Conservation (phyloP, 2,797 vertebrate species). For the Sebastes minor region DNA sequence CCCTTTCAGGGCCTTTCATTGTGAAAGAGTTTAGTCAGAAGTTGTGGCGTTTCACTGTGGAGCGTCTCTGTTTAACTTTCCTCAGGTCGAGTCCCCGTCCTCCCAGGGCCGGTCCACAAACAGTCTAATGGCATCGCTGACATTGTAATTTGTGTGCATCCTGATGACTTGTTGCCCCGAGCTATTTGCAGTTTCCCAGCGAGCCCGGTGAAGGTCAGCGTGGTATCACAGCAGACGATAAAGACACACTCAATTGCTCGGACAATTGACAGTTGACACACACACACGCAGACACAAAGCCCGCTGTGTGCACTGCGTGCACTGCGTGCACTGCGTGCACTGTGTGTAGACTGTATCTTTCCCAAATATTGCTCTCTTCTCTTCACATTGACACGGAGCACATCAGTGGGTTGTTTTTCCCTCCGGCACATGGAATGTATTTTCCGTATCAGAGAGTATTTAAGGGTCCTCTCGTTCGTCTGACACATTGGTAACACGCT, state of each 20-base stretch:
- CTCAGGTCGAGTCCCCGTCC: conserved; percentile 39
- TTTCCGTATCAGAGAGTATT: conserved; percentile 16
- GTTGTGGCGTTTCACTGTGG: conserved; percentile 9
- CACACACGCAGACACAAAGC: background rate
- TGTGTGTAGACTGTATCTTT: background rate
- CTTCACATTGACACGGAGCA: background rate
- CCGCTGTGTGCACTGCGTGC: background rate
- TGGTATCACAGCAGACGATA: conserved; percentile 47
- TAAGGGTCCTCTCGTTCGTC: conserved; percentile 16
- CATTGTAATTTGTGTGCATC: conserved; percentile 67
- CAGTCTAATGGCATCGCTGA: conserved; percentile 44
- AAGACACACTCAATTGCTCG: conserved; percentile 52
- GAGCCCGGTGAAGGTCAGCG: conserved; percentile 66
- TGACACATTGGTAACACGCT: conserved; percentile 27
- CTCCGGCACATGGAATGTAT: conserved; percentile 13
- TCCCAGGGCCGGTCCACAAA: conserved; percentile 42
- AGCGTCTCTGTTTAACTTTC: conserved; percentile 48
- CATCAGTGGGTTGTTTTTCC: conserved; percentile 10
- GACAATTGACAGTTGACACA: conserved; percentile 37
- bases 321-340: background rate
- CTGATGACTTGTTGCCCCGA: conserved; percentile 63
- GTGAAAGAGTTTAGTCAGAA: conserved; percentile 1
- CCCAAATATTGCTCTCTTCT: background rate
- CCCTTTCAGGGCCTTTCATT: background rate
- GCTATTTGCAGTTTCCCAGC: conserved; percentile 63